Evolutionary conservation across 1,140 invertebrate genomes (phyloP), one percentile per base, ranked within the genome.

Genomic region (Medauroidea extradentata): DNA sequence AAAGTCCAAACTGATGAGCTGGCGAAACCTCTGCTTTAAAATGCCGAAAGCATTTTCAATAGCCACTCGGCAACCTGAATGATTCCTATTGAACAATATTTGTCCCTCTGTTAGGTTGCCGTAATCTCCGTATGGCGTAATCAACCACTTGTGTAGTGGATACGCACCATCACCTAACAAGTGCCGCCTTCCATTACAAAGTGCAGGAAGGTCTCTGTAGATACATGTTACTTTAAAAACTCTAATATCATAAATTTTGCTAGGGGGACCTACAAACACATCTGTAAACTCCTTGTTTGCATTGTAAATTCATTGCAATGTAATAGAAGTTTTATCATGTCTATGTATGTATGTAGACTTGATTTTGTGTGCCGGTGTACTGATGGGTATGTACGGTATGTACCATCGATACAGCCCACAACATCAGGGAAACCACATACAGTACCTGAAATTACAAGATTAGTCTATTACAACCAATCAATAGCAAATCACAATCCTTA

Each of bases 111-210:
- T 65, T 11, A 75, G 53, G 58, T 69, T 59, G 9, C 70, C 70
- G 56, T 70, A 64, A 59, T 73, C 66, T 34, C 57, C 60, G 54
- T 65, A 73, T 7, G 72, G 71, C 2, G 62, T 67, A 44, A 75
- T 29, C 7, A 76, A 19, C 53, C 64, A 68, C 41, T 61, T 48
- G 23, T 49, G 55, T 18, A 72, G 48, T 0, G 71, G 68, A 59
- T 73, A 76, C n/a, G 72, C 71, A 24, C 44, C 52, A 69, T 75
- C 72, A 23, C 67, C 73, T 14, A 76, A 18, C 18, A 75, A 44
- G 46, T 71, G 67, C 38, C 60, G 63, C 62, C 52, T 43, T 55
- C 43, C 16, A 4, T 34, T 11, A 34, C 29, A 34, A 34, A 34
- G 29, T 7, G 29, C 4, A 7, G 29, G 29, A 52, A 68, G 39